Evolutionary conservation across 2,888 invertebrate genomes (phyloP).

Genomic region (Watsonalla binaria): DNA sequence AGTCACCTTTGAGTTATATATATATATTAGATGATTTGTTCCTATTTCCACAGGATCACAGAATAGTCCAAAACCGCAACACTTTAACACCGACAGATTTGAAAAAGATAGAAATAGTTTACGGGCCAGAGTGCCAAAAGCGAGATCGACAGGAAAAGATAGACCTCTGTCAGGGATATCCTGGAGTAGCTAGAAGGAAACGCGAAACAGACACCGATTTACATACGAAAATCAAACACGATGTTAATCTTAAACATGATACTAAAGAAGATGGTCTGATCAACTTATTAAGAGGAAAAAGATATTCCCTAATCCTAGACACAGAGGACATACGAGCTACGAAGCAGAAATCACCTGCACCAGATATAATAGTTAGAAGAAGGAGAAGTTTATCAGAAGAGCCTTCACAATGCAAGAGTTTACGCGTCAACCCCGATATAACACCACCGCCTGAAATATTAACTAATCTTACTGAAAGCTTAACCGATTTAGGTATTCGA

Average conservation of each 20-base stretch:
- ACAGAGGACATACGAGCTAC: neutral
- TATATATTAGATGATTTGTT: too few relatives aligned
- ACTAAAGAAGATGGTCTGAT: neutral
- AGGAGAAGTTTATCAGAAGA: slow-evolving; percentile 18
- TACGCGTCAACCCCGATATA: slow-evolving; percentile 57
- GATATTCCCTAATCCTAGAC: neutral
- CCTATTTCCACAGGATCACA: slow-evolving; percentile 32
- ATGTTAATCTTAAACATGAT: neutral
- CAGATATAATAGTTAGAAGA: neutral
- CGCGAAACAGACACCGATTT: slow-evolving; percentile 14
- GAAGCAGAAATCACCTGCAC: neutral
- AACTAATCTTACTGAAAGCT: slow-evolving; percentile 7
- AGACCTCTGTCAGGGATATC: slow-evolving; percentile 57
- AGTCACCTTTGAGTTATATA: too few relatives aligned
- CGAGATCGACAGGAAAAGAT: slow-evolving; percentile 56
- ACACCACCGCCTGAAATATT: slow-evolving; percentile 41
- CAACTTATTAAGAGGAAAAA: neutral
- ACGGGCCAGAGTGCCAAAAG: slow-evolving; percentile 49
- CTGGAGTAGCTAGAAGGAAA: slow-evolving; percentile 40
- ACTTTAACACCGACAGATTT: slow-evolving; percentile 43
- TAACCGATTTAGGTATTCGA: slow-evolving; percentile 40
- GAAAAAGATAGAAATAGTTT: slow-evolving; percentile 53
- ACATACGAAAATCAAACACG: neutral
- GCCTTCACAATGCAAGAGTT: slow-evolving; percentile 20
- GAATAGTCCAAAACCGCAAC: slow-evolving; percentile 32